phyloP scores from a whole-genome alignment of 2,888 invertebrate species.

The Thymelicus sylvestris region DNA sequence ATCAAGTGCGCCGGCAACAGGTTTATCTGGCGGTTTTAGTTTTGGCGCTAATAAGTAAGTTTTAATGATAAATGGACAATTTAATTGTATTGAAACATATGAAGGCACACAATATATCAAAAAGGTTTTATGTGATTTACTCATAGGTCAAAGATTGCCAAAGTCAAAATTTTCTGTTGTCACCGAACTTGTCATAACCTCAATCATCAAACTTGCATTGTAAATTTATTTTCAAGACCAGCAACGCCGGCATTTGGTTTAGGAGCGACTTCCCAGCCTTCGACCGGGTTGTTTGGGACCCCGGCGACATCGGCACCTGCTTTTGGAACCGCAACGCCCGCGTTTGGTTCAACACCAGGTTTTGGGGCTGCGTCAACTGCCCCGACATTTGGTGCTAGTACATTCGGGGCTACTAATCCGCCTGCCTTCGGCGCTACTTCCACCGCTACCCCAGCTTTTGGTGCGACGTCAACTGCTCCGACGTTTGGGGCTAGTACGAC shows the following conservation, averaged over 20 bases:
- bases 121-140: background rate
- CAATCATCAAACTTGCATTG: background rate
- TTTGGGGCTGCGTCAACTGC: constrained; percentile 46
- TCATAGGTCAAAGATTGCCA: constrained; percentile 2
- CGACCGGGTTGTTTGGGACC: constrained; percentile 67
- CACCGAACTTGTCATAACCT: constrained; percentile 25
- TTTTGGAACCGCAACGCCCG: constrained; percentile 50
- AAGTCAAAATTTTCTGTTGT: constrained; percentile 27
- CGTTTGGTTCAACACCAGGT: constrained; percentile 46
- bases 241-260: constrained; percentile 67
- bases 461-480: constrained; percentile 54
- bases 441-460: constrained; percentile 53
- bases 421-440: constrained; percentile 46
- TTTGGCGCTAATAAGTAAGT: constrained; percentile 80
- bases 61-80: no score
- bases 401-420: constrained; percentile 38
- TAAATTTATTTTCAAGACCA: constrained; percentile 19
- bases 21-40: constrained; percentile 70
- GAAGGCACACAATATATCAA: background rate
- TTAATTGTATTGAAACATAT: background rate
- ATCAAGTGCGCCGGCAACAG: constrained; percentile 78
- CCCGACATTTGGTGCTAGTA: constrained; percentile 48
- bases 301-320: constrained; percentile 55
- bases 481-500: constrained; percentile 52
- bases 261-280: constrained; percentile 59